These are phyloP conservation scores for Haemorhous mexicanus DNA, from an alignment of 2,113 vertebrate genomes.

Conservation along the genomic window DNA sequence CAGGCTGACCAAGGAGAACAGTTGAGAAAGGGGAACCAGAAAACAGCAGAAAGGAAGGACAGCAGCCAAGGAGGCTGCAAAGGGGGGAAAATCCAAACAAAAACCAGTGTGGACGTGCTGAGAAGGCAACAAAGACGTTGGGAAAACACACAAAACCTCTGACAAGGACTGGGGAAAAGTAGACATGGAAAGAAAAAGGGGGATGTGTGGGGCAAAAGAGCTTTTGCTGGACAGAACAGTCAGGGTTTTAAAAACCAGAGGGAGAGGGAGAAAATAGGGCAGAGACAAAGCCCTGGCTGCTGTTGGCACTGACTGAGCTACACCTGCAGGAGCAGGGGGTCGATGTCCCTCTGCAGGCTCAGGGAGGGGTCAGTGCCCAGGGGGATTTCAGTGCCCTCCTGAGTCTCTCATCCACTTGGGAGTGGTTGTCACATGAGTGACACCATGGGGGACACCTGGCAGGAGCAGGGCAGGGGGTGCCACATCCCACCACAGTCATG, in stretches of 20 bases:
- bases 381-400: background rate
- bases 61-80: background rate
- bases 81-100: background rate
- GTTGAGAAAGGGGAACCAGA: conserved; percentile 11
- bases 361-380: background rate
- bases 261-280: background rate
- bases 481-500: accelerated
- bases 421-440: background rate
- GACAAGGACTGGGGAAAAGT: background rate
- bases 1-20: background rate
- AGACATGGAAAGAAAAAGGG: background rate
- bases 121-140: background rate
- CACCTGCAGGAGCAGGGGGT: background rate
- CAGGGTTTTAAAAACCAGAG: background rate
- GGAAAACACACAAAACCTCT: background rate
- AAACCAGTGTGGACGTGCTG: background rate
- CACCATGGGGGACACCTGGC: accelerated
- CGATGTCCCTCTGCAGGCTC: background rate
- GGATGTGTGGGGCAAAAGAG: background rate
- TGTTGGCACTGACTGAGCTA: background rate
- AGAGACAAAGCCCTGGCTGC: background rate
- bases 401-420: background rate
- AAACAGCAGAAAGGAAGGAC: conserved; percentile 23
- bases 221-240: background rate
- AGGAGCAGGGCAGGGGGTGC: background rate